A percentile compares a stretch with the other conserved stretches of the same genome.
These are phyloP conservation scores for Neotragus pygmaeus DNA, from an alignment of 2,113 vertebrate genomes.

Conservation along the genomic window DNA sequence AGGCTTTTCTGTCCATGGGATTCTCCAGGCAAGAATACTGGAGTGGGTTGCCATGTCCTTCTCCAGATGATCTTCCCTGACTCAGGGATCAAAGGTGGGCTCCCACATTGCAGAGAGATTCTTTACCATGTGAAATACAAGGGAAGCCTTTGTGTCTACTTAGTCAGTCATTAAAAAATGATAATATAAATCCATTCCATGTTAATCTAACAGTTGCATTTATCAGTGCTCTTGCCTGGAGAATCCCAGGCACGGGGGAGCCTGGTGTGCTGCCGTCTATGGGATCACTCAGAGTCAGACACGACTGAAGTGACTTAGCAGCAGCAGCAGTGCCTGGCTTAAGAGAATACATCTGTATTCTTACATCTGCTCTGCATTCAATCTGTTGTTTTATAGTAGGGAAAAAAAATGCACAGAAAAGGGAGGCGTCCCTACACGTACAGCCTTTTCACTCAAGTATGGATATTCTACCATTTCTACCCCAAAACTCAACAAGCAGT, in stretches of 20 bases:
- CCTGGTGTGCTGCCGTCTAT: no score
- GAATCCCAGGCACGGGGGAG: no score
- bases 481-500: neutral
- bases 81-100: neutral
- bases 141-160: neutral
- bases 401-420: neutral
- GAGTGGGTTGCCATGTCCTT: neutral
- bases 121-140: neutral
- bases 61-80: neutral
- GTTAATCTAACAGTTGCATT: neutral
- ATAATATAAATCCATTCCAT: neutral
- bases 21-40: neutral
- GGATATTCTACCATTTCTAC: neutral
- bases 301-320: no score
- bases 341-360: neutral
- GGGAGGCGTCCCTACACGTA: neutral
- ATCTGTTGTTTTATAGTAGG: neutral
- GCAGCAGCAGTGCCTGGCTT: neutral
- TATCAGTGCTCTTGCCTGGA: no score
- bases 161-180: neutral
- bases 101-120: neutral
- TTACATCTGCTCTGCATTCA: neutral
- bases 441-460: neutral
- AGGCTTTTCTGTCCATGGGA: neutral
- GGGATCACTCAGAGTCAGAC: no score